Percentiles rank a stretch among this genome's conserved stretches.
These are phyloP conservation scores for Paratilapia polleni DNA, from an alignment of 2,113 vertebrate species.

Conservation along the genomic window DNA sequence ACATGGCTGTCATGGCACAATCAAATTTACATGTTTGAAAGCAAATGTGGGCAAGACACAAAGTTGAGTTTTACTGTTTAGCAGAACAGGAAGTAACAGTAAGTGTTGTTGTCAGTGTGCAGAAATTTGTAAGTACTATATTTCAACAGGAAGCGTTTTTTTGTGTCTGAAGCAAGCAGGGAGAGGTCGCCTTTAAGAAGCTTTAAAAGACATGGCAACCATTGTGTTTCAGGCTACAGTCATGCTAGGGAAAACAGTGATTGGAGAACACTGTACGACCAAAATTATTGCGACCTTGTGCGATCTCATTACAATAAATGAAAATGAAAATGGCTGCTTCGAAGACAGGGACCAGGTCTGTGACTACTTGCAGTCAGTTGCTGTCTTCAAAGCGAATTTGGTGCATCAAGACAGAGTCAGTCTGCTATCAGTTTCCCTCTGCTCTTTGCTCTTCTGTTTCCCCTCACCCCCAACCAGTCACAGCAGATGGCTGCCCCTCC, in stretches of 20 bases:
- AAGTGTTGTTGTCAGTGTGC: neutral
- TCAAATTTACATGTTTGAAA: neutral
- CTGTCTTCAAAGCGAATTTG: neutral
- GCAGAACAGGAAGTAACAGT: neutral
- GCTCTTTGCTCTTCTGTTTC: too few relatives aligned
- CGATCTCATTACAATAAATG: too few relatives aligned
- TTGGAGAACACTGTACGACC: neutral
- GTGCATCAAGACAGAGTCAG: neutral
- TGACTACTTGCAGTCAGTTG: neutral
- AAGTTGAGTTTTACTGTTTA: neutral
- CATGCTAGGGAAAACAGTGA: neutral
- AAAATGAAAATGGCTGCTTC: too few relatives aligned
- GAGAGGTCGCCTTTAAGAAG: too few relatives aligned
- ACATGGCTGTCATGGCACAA: neutral
- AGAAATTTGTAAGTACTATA: neutral
- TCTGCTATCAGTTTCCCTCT: neutral
- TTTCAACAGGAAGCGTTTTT: neutral
- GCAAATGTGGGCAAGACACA: neutral
- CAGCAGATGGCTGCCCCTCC: too few relatives aligned
- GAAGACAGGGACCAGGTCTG: neutral
- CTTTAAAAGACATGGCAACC: neutral
- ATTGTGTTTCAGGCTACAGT: neutral
- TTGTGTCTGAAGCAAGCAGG: neutral
- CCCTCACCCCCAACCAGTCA: too few relatives aligned
- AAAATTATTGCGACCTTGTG: neutral